These are phyloP conservation scores for Stenurella melanura DNA, from an alignment of 2,888 invertebrate species.

Conservation along the genomic window DNA sequence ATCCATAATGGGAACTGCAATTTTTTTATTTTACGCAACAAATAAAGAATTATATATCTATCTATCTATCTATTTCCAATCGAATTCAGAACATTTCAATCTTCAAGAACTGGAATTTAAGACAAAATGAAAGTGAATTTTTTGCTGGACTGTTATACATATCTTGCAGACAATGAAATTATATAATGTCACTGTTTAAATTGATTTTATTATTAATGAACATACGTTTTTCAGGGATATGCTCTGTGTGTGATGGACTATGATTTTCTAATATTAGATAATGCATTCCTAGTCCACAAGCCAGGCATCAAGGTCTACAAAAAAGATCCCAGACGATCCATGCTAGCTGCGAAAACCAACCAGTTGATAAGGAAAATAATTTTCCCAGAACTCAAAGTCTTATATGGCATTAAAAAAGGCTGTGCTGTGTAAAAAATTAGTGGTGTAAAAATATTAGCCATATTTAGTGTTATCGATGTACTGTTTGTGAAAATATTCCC, in stretches of 20 bases:
- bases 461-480: slow-evolving; percentile 52
- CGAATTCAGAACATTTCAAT: too few relatives aligned
- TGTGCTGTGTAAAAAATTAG: slow-evolving; percentile 80
- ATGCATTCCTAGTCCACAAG: slow-evolving; percentile 94
- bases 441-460: slow-evolving; percentile 54
- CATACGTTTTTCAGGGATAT: slow-evolving; percentile 81
- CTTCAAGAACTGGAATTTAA: not conserved
- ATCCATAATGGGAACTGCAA: too few relatives aligned
- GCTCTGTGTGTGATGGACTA: slow-evolving; percentile 92
- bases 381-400: slow-evolving; percentile 88
- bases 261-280: slow-evolving; percentile 94
- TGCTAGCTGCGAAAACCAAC: slow-evolving; percentile 85
- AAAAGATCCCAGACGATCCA: slow-evolving; percentile 85
- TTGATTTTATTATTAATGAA: not conserved
- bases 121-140: not conserved
- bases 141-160: not conserved
- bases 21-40: too few relatives aligned
- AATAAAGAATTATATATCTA: too few relatives aligned
- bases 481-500: slow-evolving; percentile 40
- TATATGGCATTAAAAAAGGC: slow-evolving; percentile 87
- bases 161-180: not conserved
- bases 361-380: slow-evolving; percentile 86
- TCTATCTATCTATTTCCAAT: too few relatives aligned
- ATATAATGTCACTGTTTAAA: not conserved
- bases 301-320: slow-evolving; percentile 92